phyloP scores from a whole-genome alignment of 1,140 invertebrate species.

The Procambarus virginalis region DNA sequence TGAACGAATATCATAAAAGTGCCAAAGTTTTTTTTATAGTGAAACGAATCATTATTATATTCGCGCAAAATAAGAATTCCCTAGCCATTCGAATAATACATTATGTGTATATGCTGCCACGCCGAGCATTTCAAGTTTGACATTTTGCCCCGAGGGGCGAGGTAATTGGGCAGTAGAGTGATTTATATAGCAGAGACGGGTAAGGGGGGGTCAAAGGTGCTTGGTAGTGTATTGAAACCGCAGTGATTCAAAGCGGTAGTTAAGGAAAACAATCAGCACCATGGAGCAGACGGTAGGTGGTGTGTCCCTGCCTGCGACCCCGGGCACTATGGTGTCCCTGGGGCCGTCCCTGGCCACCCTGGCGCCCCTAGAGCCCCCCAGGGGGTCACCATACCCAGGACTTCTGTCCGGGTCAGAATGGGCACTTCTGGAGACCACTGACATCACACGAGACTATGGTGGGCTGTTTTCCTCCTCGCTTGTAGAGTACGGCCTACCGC shows the following conservation, averaged over 20 bases:
- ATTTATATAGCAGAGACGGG: no score
- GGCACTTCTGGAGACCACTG: conserved; percentile 44
- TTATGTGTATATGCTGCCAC: no score
- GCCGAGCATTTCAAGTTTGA: no score
- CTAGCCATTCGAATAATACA: no score
- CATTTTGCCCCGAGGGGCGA: no score
- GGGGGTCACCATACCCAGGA: conserved; percentile 40
- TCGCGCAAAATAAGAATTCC: no score
- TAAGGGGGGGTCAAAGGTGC: no score
- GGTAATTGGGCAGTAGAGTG: no score
- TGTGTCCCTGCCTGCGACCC: conserved; percentile 10
- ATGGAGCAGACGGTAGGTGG: conserved; percentile 56
- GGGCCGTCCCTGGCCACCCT: conserved; percentile 55
- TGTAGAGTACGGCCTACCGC: conserved; percentile 58
- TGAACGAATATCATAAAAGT: no score
- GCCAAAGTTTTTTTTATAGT: no score
- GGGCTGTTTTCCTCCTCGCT: conserved; percentile 63
- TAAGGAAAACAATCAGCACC: background rate
- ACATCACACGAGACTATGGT: conserved; percentile 59
- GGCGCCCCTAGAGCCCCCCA: conserved; percentile 53
- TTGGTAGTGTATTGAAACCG: background rate
- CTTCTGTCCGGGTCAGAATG: conserved; percentile 44
- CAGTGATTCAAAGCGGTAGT: background rate
- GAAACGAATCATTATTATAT: no score
- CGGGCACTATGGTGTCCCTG: conserved; percentile 23